Base-by-base conservation (phyloP, 2,113 vertebrate genomes). In the Oreochromis niloticus region DNA sequence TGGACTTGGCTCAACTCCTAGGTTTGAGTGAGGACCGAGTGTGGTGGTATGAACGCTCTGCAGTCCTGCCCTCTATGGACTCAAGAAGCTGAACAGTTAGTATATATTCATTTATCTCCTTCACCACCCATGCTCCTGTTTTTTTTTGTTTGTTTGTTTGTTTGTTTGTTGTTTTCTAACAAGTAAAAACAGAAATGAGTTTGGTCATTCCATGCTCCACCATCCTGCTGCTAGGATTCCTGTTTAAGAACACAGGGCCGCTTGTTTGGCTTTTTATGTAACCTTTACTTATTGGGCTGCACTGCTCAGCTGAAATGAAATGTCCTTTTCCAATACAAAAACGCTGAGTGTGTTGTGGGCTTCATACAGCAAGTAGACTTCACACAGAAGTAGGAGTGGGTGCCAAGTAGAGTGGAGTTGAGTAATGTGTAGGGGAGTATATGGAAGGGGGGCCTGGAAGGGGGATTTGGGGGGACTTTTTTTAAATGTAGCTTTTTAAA, bases 231-330 rank as follows among this genome's bases (percentile, higher is more conserved):
- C 22, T 43, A 9, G 9, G 12, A n/a, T 80, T 17, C 8, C 19
- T 79, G 27, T 39, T 36, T 61, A n/a, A 75, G 81, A 16, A 73
- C 12, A 14, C n/a, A 9, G 1, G 63, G 30, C 11, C 32, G 36
- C 32, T 32, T 36, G 68, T 75, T 66, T 86, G 36, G 66, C 14
- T 56, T 84, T 89, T 87, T 85, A 79, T 87, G 30, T 81, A 57
- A 86, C 56, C 81, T 66, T 84, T 81, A 73, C 50, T 89, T 82
- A 55, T 86, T 52, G 30, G 52, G n/a, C 48, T 24, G 39, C 63
- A 24, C 83, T 34, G 36, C 78, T 82, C 6, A 1, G 85, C 83
- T 88, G 30, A 84, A 90, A 87, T 87, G 36, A 87, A 86, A 90
- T 61, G 80, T 83, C 81, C 68, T 88, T 55, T 83, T 6, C 1